Base-by-base conservation (phyloP, 2,113 vertebrate genomes). In the Rhadina sibilatrix region DNA sequence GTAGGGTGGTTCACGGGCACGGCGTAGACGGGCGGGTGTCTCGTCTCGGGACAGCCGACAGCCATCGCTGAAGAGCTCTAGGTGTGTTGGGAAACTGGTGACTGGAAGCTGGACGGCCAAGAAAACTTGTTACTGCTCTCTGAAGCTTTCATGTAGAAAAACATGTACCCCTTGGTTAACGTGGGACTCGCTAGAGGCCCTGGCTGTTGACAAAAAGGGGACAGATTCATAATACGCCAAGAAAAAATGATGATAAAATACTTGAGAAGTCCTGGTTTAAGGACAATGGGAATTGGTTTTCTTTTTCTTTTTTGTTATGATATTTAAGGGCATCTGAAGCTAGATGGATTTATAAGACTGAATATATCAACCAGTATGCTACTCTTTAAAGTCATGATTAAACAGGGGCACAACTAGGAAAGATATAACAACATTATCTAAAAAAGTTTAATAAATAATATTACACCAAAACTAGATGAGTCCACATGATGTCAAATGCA, bases 1-100 rank as follows among this genome's bases (percentile, higher is more conserved):
- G 9, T 53, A 2, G 68, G 3, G 74, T 3, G 76, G 3, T 9
- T 38, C 22, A 27, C 27, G 11, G 54, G 35, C 60, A 3, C 54
- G 4, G 57, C 21, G 1, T 0, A 2, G 0, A 0, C 7, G 2
- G 68, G 64, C 47, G 22, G 5, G 18, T 14, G 0, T 14, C 57
- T 15, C 14, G 3, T 6, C 20, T 17, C 35, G 5, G 76, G 38
- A 37, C 44, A 6, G 44, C 33, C 40, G 54, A 5, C 42, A 24
- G 83, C 64, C 78, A 5, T 6, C 23, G 2, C 59, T 10, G 54
- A 15, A 23, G 12, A 33, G 53, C 35, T 5, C 52, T 8, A 7
- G 37, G 27, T 6, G 60, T 21, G 38, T 2, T 15, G 57, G 78
- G 64, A 50, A 37, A 27, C 33, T 14, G 72, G 9, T 20, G 75